Evolutionary conservation across 2,888 invertebrate genomes (phyloP).

Genomic region (Calliopum simillimum): DNA sequence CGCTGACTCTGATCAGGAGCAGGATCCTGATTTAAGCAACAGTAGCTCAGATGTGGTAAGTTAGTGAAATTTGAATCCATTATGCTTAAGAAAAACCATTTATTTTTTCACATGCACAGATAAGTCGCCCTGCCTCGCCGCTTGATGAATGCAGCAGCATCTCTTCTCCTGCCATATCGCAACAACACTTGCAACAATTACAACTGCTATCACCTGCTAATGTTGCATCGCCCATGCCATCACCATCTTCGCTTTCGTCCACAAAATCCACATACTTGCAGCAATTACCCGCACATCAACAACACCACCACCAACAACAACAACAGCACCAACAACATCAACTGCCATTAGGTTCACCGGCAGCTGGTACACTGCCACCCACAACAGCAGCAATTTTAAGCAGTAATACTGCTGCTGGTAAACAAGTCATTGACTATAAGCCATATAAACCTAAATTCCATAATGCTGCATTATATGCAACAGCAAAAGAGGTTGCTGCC

Average conservation of each 20-base stretch:
- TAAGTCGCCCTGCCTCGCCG: constrained; percentile 64
- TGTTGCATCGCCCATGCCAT: constrained; percentile 51
- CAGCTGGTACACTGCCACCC: constrained; percentile 59
- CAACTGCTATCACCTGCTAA: constrained; percentile 21
- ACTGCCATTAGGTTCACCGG: constrained; percentile 61
- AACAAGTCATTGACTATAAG: constrained; percentile 69
- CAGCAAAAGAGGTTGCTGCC: constrained; percentile 50
- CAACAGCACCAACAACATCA: constrained; percentile 54
- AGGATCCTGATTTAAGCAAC: constrained; percentile 68
- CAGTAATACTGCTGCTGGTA: constrained; percentile 47
- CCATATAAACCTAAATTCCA: constrained; percentile 83
- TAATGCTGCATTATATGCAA: constrained; percentile 72
- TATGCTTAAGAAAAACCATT: background rate
- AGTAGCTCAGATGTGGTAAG: constrained; percentile 66
- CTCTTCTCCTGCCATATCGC: constrained; percentile 26
- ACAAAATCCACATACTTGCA: constrained; percentile 56
- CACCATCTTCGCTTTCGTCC: constrained; percentile 56
- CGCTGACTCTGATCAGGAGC: constrained; percentile 73
- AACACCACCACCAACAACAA: constrained; percentile 54
- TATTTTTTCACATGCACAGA: constrained; percentile 47
- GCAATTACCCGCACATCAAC: constrained; percentile 44
- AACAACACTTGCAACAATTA: constrained; percentile 5
- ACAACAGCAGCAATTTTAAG: constrained; percentile 48
- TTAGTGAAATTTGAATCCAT: constrained; percentile 4
- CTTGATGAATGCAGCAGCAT: constrained; percentile 57